Base-by-base conservation (phyloP, 2,113 vertebrate genomes). In the Xerus inauris region DNA sequence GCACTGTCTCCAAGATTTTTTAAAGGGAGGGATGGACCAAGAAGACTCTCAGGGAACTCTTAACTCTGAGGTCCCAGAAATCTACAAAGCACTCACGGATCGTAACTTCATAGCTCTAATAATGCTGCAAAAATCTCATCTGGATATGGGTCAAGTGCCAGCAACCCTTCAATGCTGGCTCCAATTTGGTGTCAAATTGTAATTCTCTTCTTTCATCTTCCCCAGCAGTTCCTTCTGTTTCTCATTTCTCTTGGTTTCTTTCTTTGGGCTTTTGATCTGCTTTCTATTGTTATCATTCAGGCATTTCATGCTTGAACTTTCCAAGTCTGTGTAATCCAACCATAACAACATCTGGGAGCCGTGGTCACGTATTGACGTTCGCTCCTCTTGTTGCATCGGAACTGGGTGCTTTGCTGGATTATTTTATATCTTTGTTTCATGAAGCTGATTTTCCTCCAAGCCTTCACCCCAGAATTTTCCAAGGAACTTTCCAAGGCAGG, bases 251-350 rank as follows among this genome's bases (percentile, higher is more conserved):
- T 86, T 65, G 92, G 82, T 96, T 97, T 95, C 97, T 95, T 95
- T 97, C 97, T 96, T 45, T 77, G 92, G 92, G 96, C 97, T 97
- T 98, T 97, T 98, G 97, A 97, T 98, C 97, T 97, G 88, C 96
- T 97, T 97, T 97, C 95, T 97, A 96, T 97, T 98, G 97, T 97
- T 97, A 98, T 96, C 94, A 0, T 75, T 96, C 94, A 98, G 95
- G 87, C 96, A 57, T 97, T 96, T 97, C 95, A 94, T 81, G 96
- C 92, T 80, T 65, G 49, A 85, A 94, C 96, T 95, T 96, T 97
- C 97, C 94, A 94, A 97, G 96, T 84, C 92, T 8, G 4, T 64
- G 76, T 88, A 95, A 97, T 96, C 96, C 95, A 97, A 94, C 96
- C 96, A 91, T 87, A 95, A 96, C 95, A 94, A 75, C 97, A 96